Evolutionary conservation across 2,113 vertebrate species (phyloP).

Genomic region (Leucoraja erinaceus): DNA sequence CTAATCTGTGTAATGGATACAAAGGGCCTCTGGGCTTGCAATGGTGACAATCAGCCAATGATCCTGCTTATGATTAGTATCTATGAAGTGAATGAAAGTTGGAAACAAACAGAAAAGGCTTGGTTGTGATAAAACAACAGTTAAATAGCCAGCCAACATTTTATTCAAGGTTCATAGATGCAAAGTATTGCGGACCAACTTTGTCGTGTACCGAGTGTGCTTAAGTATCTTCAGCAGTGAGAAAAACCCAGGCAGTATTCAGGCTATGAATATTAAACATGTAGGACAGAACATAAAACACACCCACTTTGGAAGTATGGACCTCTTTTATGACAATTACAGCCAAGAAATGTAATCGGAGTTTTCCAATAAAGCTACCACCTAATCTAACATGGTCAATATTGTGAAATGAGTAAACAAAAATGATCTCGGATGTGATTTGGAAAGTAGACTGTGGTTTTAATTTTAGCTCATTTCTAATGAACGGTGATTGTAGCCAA

Average conservation of each 20-base stretch:
- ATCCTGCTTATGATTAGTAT: neutral
- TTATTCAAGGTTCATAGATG: neutral
- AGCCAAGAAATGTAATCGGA: neutral
- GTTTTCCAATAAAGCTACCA: neutral
- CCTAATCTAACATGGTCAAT: neutral
- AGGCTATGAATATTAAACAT: neutral
- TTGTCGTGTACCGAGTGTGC: neutral
- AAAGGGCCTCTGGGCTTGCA: neutral
- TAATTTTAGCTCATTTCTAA: conserved; percentile 24
- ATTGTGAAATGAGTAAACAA: neutral
- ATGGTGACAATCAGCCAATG: neutral
- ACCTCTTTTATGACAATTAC: neutral
- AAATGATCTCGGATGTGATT: conserved; percentile 9
- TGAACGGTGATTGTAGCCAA: conserved; percentile 9
- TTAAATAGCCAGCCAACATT: neutral
- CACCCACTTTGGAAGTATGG: neutral
- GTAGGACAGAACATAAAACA: neutral
- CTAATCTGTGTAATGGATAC: neutral
- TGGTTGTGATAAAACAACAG: neutral
- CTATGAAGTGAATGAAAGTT: neutral
- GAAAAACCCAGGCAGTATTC: neutral
- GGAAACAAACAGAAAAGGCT: neutral
- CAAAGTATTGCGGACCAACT: neutral
- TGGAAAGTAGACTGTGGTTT: neutral
- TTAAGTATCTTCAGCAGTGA: neutral